These are phyloP conservation scores for Beris morrisii DNA, from an alignment of 2,888 invertebrate species.

Conservation along the genomic window DNA sequence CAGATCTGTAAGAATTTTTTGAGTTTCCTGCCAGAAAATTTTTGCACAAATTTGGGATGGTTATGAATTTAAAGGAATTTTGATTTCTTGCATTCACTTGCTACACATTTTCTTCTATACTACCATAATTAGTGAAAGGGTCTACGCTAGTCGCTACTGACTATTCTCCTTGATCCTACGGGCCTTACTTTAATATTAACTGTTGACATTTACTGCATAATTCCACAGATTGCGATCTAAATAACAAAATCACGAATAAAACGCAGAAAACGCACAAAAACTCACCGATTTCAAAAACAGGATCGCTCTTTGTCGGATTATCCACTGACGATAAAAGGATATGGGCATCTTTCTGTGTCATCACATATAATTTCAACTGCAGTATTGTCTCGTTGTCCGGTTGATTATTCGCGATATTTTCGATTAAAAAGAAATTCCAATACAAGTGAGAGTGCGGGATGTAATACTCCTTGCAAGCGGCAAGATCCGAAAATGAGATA, in stretches of 20 bases:
- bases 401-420: slow-evolving; percentile 49
- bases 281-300: slow-evolving; percentile 68
- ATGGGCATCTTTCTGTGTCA: slow-evolving; percentile 70
- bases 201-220: no score
- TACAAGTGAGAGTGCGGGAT: slow-evolving; percentile 63
- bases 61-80: no score
- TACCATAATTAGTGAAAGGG: no score
- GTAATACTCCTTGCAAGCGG: slow-evolving; percentile 61
- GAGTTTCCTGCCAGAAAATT: no score
- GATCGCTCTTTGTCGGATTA: slow-evolving; percentile 56
- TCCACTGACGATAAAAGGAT: slow-evolving; percentile 64
- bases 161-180: no score
- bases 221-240: no score
- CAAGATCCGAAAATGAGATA: slow-evolving; percentile 48
- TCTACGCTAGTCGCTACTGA: no score
- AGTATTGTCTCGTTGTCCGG: slow-evolving; percentile 44
- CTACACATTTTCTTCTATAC: no score
- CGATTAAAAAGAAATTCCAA: slow-evolving; percentile 61
- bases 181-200: no score
- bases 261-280: background rate
- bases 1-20: no score
- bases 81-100: no score
- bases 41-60: no score
- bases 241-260: background rate
- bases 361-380: slow-evolving; percentile 69